A percentile compares a stretch with the other conserved stretches of the same genome.
Conservation (phyloP, 2,797 vertebrate species). For the Periparus ater region DNA sequence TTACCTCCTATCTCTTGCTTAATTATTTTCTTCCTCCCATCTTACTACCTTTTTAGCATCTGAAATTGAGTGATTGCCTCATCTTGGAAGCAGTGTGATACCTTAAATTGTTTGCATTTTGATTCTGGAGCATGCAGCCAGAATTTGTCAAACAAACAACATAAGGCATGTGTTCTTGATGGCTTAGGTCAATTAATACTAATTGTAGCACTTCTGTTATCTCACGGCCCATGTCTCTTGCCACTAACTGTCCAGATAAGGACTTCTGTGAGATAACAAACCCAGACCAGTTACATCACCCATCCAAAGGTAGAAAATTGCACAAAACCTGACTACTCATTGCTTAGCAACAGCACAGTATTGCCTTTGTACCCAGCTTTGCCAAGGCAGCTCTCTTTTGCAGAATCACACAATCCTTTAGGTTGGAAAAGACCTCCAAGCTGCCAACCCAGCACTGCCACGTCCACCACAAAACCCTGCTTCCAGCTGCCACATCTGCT, state of each 20-base stretch:
- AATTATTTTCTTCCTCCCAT: not conserved
- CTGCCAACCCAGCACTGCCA: not conserved
- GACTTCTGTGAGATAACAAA: not conserved
- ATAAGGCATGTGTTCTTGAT: not conserved
- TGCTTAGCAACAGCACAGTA: slow-evolving; percentile 54
- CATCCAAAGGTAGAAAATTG: slow-evolving; percentile 23
- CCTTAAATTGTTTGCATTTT: slow-evolving; percentile 9
- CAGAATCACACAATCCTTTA: not conserved
- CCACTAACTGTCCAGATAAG: not conserved
- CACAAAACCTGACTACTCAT: slow-evolving; percentile 32
- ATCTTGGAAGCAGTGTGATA: not conserved
- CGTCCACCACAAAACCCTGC: accelerated
- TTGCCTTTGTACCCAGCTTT: not conserved
- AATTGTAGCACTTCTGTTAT: slow-evolving; percentile 2
- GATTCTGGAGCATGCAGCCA: not conserved
- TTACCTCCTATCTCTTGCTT: not conserved
- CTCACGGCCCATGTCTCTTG: not conserved
- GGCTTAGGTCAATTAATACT: slow-evolving; percentile 35
- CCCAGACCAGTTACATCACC: not conserved
- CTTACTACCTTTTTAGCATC: not conserved
- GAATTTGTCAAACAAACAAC: slow-evolving; percentile 7
- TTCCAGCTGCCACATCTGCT: not conserved
- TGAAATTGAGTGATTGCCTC: not conserved
- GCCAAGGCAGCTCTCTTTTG: not conserved
- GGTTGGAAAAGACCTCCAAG: not conserved